Base-by-base conservation (phyloP, 2,888 invertebrate genomes). In the Phortica magna region DNA sequence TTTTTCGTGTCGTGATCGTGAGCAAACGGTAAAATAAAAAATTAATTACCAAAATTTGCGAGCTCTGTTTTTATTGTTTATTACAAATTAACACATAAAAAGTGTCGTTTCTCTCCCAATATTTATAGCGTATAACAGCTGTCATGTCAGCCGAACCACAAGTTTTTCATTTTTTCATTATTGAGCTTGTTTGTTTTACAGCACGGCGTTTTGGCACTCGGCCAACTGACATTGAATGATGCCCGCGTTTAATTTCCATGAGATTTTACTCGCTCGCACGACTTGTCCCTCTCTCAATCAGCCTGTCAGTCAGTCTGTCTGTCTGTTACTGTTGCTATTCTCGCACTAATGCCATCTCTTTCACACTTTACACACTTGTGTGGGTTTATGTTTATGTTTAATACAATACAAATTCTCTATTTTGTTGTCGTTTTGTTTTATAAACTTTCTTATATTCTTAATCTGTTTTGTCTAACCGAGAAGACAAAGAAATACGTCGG, bases 201-300 rank as follows among this genome's bases (percentile, higher is more conserved):
- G 48, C 43, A 4, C 31, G 42, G 19, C 68, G 31, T 68, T 19
- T 84, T 88, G 88, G 89, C 89, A 86, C 77, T 81, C 72, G 64
- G 82, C 88, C 88, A 88, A 84, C 84, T 88, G 89, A 88, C 88
- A 88, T 88, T 88, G 88, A 88, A 89, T 89, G 89, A 89, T 89
- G 89, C 89, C 85, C 43, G 48, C 68, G 68, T 48, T 75, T 57
- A 53, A 68, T 70, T 68, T 43, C 68, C 68, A 68, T 68, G 43
- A 43, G 68, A 68, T 68, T 68, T 43, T 43, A 19, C 7, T 43
- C 14, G 42, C 17, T 61, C 9, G 31, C 41, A 41, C 31, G 41
- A 65, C n/a, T 65, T 39, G 41, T n/a, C 65, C 41, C 31, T 65
- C 9, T 65, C 42, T 65, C 31, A 22, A 53, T 71, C 31, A 65